Evolutionary conservation across 2,113 vertebrate genomes (phyloP).

Genomic region (Amazona guildingii): DNA sequence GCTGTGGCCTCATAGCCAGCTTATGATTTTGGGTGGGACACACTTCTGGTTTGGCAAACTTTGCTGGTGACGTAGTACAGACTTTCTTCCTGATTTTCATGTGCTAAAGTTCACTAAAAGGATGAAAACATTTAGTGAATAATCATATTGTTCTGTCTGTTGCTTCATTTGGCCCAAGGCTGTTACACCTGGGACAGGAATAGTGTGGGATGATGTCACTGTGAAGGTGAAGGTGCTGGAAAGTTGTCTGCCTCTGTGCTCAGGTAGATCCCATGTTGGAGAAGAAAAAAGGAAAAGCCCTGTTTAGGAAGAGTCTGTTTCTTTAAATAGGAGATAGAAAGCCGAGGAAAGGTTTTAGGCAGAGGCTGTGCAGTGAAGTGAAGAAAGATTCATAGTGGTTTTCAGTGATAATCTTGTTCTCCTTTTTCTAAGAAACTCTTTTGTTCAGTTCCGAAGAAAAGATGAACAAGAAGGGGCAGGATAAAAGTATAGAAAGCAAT

Average conservation of each 20-base stretch:
- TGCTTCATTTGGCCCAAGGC: background rate
- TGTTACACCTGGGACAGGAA: background rate
- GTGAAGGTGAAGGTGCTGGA: background rate
- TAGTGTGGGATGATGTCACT: background rate
- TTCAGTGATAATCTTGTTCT: background rate
- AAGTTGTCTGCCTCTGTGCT: background rate
- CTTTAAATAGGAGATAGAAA: background rate
- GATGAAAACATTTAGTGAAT: background rate
- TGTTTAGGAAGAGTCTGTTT: background rate
- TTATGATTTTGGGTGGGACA: background rate
- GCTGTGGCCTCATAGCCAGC: background rate
- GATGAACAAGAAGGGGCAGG: background rate
- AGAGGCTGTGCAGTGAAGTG: background rate
- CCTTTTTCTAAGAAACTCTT: background rate
- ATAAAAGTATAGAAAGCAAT: background rate
- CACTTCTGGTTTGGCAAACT: fast-evolving
- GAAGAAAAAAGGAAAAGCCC: background rate
- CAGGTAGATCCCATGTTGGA: fast-evolving
- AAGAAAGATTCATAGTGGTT: background rate
- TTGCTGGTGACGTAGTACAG: background rate
- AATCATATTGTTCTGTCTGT: background rate
- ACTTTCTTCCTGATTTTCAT: background rate
- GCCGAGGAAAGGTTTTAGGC: background rate
- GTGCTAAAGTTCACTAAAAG: background rate
- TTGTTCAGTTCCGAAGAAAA: slow-evolving; percentile 21